phyloP scores from a whole-genome alignment of 2,113 vertebrate genomes.

The Lophura nycthemera region DNA sequence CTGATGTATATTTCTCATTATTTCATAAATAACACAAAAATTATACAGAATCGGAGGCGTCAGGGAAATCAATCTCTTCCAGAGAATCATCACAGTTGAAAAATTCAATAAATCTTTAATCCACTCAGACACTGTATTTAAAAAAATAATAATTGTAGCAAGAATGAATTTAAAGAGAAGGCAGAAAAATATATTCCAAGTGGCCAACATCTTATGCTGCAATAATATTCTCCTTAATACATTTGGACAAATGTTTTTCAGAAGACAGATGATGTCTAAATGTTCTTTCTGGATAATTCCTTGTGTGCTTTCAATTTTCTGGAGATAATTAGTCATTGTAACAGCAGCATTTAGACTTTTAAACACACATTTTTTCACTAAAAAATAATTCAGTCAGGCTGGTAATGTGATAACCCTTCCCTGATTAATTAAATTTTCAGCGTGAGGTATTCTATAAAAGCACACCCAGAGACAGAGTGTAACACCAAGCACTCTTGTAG shows the following conservation, averaged over 20 bases:
- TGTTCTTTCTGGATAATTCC: constrained; percentile 55
- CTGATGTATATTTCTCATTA: constrained; percentile 22
- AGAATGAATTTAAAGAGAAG: constrained; percentile 18
- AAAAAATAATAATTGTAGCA: neutral
- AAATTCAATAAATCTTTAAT: constrained; percentile 2
- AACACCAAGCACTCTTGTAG: neutral
- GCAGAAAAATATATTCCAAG: constrained; percentile 24
- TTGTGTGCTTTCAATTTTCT: constrained; percentile 58
- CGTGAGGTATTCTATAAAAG: constrained; percentile 21
- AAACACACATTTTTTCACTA: constrained; percentile 49
- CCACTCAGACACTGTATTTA: neutral
- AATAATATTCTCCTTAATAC: constrained; percentile 35
- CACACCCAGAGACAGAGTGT: neutral
- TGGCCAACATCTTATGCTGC: neutral
- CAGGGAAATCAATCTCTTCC: constrained; percentile 18
- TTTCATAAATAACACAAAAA: constrained; percentile 41
- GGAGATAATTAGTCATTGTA: constrained; percentile 60
- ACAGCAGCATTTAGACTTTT: constrained; percentile 50
- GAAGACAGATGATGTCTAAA: constrained; percentile 58
- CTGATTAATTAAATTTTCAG: constrained; percentile 57
- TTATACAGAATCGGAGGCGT: neutral
- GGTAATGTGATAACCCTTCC: constrained; percentile 40
- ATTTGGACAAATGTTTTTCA: constrained; percentile 41
- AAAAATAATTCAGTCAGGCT: constrained; percentile 21
- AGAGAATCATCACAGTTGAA: neutral